Evolutionary conservation across 2,888 invertebrate species (phyloP).

Genomic region (Lycocerus yunnanus): DNA sequence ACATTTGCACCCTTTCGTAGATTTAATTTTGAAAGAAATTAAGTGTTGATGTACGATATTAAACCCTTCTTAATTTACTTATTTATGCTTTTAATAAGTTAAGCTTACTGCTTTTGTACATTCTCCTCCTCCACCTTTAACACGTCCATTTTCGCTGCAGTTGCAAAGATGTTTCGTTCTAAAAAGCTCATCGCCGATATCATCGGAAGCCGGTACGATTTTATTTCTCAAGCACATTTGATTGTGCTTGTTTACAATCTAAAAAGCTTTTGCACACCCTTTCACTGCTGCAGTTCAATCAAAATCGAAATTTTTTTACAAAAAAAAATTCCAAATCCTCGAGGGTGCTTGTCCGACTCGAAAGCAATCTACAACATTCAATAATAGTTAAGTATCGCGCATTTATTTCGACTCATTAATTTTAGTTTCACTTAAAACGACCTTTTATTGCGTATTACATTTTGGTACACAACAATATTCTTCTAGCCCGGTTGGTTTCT

Average conservation of each 20-base stretch:
- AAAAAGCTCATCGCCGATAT: not conserved
- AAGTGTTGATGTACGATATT: conserved; percentile 18
- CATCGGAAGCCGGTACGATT: conserved; percentile 2
- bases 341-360: not conserved
- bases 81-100: not conserved
- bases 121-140: not conserved
- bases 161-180: not conserved
- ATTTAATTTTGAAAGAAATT: conserved; percentile 31
- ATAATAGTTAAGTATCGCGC: conserved; percentile 24
- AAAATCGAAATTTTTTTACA: not conserved
- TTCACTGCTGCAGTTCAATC: not conserved
- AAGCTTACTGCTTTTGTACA: not conserved
- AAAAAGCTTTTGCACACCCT: conserved; percentile 9
- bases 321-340: not conserved
- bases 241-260: conserved; percentile 12
- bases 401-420: conserved; percentile 28
- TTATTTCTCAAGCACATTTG: conserved; percentile 7
- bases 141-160: not conserved
- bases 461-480: conserved; percentile 19
- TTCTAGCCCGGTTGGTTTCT: conserved; percentile 18
- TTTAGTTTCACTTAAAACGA: conserved; percentile 24
- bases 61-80: not conserved
- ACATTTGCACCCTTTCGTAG: conserved; percentile 32
- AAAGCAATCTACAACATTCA: conserved; percentile 8
- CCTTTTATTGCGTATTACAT: conserved; percentile 18